Conservation (phyloP, 1,140 invertebrate genomes). For the Leptonema lineaticorne region DNA sequence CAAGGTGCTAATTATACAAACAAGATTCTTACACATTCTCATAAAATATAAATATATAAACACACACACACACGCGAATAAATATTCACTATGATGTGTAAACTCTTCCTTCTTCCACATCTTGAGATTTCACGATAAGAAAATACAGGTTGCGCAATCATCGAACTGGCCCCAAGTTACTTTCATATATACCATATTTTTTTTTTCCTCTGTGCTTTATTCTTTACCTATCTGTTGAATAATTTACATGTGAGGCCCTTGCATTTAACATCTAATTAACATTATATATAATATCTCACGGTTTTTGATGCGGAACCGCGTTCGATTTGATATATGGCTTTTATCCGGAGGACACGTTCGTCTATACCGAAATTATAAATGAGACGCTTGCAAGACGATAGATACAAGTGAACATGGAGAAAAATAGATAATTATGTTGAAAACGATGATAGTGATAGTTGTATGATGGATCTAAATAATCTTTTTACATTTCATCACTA, state of each 20-base stretch:
- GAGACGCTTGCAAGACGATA: too few species aligned
- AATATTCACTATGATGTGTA: background rate
- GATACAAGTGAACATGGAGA: too few species aligned
- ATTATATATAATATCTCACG: constrained; percentile 4
- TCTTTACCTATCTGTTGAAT: background rate
- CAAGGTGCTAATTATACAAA: constrained; percentile 19
- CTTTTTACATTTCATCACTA: too few species aligned
- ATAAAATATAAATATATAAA: too few species aligned
- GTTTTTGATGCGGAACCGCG: background rate
- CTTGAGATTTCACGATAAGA: background rate
- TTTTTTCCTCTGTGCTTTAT: background rate
- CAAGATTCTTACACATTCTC: constrained; percentile 10
- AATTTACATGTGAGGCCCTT: background rate
- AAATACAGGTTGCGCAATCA: background rate
- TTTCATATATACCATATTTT: background rate
- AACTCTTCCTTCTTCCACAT: background rate
- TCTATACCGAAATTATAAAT: too few species aligned
- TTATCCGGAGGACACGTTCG: constrained; percentile 4
- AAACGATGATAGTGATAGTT: too few species aligned
- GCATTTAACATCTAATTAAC: constrained; percentile 17
- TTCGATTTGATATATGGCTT: background rate
- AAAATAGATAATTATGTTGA: too few species aligned
- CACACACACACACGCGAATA: too few species aligned
- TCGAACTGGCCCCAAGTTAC: too few species aligned
- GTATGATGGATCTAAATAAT: too few species aligned